Percentiles rank a stretch among this genome's conserved stretches.
phyloP scores from a whole-genome alignment of 2,113 vertebrate genomes.

The Cnemophilus loriae region DNA sequence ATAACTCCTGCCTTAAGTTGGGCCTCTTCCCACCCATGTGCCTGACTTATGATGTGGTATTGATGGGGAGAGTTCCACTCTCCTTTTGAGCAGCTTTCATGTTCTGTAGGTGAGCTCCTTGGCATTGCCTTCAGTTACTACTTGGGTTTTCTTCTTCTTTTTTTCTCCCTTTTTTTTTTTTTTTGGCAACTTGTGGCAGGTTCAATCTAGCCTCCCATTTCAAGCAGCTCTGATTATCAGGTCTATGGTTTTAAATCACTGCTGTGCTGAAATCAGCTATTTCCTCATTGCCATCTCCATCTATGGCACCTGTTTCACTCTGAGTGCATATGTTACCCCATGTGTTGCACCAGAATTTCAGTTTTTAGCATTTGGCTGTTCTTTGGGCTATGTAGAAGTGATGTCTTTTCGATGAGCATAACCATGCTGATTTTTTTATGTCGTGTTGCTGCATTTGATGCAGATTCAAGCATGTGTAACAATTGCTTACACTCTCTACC shows the following conservation, averaged over 20 bases:
- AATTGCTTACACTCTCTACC: background rate
- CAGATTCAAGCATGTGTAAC: background rate
- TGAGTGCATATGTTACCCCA: background rate
- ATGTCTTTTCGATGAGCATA: background rate
- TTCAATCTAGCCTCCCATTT: background rate
- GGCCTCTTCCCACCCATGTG: background rate
- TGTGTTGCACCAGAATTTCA: constrained; percentile 1
- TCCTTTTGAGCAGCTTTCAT: background rate
- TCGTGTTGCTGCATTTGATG: background rate
- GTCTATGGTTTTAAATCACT: background rate
- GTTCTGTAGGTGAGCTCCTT: background rate
- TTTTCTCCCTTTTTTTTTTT: background rate
- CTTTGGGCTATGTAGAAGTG: background rate
- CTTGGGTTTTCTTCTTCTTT: background rate
- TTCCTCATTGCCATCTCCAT: background rate
- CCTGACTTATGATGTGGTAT: rapidly evolving
- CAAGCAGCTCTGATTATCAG: background rate
- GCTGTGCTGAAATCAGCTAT: background rate
- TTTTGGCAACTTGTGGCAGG: background rate
- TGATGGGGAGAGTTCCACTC: background rate
- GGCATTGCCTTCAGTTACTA: background rate
- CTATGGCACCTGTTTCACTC: constrained; percentile 1
- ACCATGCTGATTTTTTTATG: background rate
- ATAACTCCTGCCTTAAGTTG: background rate
- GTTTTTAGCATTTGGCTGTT: background rate